phyloP scores from a whole-genome alignment of 2,113 vertebrate genomes.

The Oncorhynchus nerka region DNA sequence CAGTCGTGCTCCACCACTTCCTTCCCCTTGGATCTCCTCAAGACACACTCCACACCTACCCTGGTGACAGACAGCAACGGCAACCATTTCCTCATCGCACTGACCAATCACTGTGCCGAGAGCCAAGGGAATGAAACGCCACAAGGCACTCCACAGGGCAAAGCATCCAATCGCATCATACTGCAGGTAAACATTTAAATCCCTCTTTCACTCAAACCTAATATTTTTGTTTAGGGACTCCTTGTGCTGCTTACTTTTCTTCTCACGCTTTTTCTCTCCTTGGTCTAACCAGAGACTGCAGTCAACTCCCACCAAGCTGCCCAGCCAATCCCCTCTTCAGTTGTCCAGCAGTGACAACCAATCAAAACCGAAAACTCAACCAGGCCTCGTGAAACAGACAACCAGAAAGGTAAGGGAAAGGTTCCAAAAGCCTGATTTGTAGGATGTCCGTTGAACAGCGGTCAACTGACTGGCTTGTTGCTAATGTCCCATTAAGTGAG shows the following conservation, averaged over 20 bases:
- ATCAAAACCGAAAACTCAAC: slow-evolving; percentile 44
- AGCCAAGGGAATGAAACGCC: slow-evolving; percentile 43
- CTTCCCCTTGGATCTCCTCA: slow-evolving; percentile 61
- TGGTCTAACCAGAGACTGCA: slow-evolving; percentile 61
- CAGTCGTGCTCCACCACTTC: slow-evolving; percentile 24
- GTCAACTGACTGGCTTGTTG: slow-evolving; percentile 5
- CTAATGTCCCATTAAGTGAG: slow-evolving; percentile 21
- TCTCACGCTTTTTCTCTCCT: slow-evolving; percentile 1
- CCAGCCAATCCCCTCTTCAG: slow-evolving; percentile 52
- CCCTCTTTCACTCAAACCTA: not conserved
- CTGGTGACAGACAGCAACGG: slow-evolving; percentile 79
- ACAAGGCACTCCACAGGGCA: slow-evolving; percentile 36
- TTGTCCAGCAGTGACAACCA: slow-evolving; percentile 48
- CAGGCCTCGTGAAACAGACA: slow-evolving; percentile 56
- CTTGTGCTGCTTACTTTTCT: not conserved
- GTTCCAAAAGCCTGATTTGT: not conserved
- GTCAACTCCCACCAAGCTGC: slow-evolving; percentile 61
- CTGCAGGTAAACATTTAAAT: slow-evolving; percentile 69
- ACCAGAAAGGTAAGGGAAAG: slow-evolving; percentile 67
- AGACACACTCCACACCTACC: slow-evolving; percentile 67
- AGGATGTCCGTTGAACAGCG: too few species aligned
- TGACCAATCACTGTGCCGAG: slow-evolving; percentile 74
- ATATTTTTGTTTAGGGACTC: not conserved
- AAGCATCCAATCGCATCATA: slow-evolving; percentile 52
- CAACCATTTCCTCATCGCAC: slow-evolving; percentile 82